A percentile compares a stretch with the other conserved stretches of the same genome.
phyloP scores from a whole-genome alignment of 2,113 vertebrate species.

The Leptocoma aspasia region DNA sequence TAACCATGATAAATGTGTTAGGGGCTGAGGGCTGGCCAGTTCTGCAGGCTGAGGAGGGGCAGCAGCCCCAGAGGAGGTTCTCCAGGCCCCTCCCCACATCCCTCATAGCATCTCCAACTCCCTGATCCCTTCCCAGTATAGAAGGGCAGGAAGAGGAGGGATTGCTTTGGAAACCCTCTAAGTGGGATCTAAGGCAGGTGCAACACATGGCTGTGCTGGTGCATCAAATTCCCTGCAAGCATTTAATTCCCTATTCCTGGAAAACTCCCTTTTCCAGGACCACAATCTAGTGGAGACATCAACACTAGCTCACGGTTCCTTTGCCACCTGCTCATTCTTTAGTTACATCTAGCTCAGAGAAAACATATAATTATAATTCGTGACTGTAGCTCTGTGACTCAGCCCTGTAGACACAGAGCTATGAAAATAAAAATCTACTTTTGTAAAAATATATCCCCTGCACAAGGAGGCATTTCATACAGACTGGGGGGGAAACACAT shows the following conservation, averaged over 20 bases:
- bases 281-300: background rate
- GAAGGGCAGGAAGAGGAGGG: background rate
- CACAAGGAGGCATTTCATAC: background rate
- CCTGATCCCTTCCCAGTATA: background rate
- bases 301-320: background rate
- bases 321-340: background rate
- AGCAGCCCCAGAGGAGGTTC: background rate
- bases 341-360: background rate
- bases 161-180: accelerated
- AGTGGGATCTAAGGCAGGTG: background rate
- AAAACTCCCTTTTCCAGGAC: background rate
- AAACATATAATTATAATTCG: background rate
- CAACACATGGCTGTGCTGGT: background rate
- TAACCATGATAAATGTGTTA: background rate
- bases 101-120: background rate
- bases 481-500: background rate
- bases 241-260: background rate
- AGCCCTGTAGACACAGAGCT: background rate
- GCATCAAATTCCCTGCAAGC: background rate
- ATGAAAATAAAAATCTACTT: background rate
- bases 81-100: background rate
- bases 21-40: background rate
- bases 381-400: background rate
- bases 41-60: background rate
- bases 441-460: background rate